phyloP scores from a whole-genome alignment of 1,140 invertebrate genomes.

The Drosophila willistoni region DNA sequence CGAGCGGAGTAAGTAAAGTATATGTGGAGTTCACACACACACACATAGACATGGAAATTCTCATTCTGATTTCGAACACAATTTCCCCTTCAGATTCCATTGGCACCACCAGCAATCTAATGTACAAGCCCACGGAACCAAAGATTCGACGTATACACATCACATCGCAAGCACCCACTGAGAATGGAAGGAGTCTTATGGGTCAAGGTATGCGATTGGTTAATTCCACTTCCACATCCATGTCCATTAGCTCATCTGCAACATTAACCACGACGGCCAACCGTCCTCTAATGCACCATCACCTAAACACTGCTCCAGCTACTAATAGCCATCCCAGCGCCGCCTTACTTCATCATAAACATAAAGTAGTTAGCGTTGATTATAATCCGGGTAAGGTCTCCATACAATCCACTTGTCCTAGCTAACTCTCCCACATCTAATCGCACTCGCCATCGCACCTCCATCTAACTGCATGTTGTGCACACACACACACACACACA shows the following conservation, averaged over 20 bases:
- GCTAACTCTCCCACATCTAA: slow-evolving; percentile 45
- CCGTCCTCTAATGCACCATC: slow-evolving; percentile 55
- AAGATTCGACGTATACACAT: slow-evolving; percentile 81
- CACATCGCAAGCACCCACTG: slow-evolving; percentile 59
- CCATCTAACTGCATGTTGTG: slow-evolving; percentile 48
- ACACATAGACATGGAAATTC: no score
- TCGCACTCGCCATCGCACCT: slow-evolving; percentile 58
- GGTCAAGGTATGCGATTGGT: slow-evolving; percentile 71
- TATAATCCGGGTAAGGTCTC: slow-evolving; percentile 69
- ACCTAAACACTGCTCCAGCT: slow-evolving; percentile 40
- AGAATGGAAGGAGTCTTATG: slow-evolving; percentile 43
- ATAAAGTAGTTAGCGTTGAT: slow-evolving; percentile 72
- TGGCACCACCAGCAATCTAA: slow-evolving; percentile 47
- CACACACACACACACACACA: slow-evolving; percentile 36
- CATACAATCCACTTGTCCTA: slow-evolving; percentile 21
- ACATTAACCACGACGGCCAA: slow-evolving; percentile 53
- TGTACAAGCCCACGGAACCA: slow-evolving; percentile 76
- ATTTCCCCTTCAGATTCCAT: slow-evolving; percentile 23
- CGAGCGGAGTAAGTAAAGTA: slow-evolving; percentile 62
- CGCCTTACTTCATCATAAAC: slow-evolving; percentile 65
- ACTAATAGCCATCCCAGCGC: slow-evolving; percentile 53
- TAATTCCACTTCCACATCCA: slow-evolving; percentile 42
- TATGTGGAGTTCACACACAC: no score
- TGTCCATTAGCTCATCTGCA: slow-evolving; percentile 64
- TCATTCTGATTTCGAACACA: not conserved